These are phyloP conservation scores for Cyphomyrmex costatus DNA, from an alignment of 1,140 invertebrate genomes.

Conservation along the genomic window DNA sequence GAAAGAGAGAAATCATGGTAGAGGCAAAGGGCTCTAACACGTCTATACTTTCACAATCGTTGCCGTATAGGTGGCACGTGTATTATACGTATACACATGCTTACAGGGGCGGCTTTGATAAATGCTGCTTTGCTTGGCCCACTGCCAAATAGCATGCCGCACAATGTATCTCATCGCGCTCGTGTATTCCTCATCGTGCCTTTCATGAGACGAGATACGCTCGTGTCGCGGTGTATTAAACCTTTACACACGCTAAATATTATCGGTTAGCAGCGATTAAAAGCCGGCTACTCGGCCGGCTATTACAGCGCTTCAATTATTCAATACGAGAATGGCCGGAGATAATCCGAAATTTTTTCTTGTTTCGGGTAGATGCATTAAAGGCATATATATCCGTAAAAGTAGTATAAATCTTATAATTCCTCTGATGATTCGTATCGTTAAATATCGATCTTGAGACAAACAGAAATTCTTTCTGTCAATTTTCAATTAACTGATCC, in stretches of 20 bases:
- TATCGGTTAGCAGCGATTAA: conserved; percentile 35
- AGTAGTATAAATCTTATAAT: neutral
- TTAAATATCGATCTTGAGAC: neutral
- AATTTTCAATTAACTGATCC: neutral
- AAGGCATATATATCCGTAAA: neutral
- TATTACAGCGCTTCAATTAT: conserved; percentile 23
- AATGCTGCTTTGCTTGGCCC: conserved; percentile 80
- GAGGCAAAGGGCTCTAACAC: conserved; percentile 33
- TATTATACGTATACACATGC: conserved; percentile 35
- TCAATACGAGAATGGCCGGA: neutral
- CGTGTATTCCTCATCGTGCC: conserved; percentile 52
- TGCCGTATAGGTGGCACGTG: conserved; percentile 15
- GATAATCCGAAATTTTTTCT: neutral
- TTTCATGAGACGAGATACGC: conserved; percentile 41
- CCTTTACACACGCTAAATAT: conserved; percentile 32
- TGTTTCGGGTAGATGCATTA: too few species aligned
- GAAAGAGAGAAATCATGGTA: neutral
- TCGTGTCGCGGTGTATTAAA: conserved; percentile 66
- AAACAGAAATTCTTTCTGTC: neutral
- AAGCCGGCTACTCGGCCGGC: neutral
- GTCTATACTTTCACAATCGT: neutral
- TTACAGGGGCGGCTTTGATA: conserved; percentile 77
- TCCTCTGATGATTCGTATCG: neutral
- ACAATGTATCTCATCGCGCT: conserved; percentile 74
- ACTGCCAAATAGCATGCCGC: conserved; percentile 78